phyloP scores from a whole-genome alignment of 2,797 vertebrate genomes.

The Ctenopoma multispine region DNA sequence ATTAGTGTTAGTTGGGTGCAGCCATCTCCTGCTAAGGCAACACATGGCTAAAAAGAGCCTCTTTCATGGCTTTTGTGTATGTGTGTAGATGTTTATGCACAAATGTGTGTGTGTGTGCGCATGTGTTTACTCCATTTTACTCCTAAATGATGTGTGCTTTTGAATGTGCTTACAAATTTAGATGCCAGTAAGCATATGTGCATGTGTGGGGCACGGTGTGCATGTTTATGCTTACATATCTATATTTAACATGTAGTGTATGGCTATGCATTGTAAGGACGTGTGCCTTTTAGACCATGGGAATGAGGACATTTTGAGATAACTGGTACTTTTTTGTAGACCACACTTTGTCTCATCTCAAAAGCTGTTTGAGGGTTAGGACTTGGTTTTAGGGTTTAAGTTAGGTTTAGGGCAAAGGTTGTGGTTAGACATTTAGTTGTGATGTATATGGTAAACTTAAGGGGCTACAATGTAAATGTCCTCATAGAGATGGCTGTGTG shows the following conservation, averaged over 20 bases:
- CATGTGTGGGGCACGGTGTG: neutral
- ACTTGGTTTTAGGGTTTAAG: no score
- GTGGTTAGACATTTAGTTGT: neutral
- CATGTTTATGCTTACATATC: neutral
- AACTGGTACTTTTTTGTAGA: no score
- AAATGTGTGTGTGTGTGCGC: neutral
- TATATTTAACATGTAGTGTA: neutral
- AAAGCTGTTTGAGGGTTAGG: no score
- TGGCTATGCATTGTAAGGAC: no score
- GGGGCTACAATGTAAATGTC: neutral
- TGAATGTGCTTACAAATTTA: conserved; percentile 8
- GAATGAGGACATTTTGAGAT: no score
- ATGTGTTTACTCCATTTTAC: neutral
- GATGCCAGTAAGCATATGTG: neutral
- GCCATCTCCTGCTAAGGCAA: neutral
- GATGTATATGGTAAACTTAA: neutral
- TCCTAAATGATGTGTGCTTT: neutral
- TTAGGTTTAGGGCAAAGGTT: no score
- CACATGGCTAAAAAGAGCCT: conserved; percentile 5
- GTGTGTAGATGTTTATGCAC: neutral
- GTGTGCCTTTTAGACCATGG: no score
- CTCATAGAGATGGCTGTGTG: neutral
- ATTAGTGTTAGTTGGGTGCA: conserved; percentile 16
- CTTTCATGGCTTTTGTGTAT: neutral
- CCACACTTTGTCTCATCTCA: no score